Base-by-base conservation (phyloP, 2,888 invertebrate genomes). In the Diarsia dahlii region DNA sequence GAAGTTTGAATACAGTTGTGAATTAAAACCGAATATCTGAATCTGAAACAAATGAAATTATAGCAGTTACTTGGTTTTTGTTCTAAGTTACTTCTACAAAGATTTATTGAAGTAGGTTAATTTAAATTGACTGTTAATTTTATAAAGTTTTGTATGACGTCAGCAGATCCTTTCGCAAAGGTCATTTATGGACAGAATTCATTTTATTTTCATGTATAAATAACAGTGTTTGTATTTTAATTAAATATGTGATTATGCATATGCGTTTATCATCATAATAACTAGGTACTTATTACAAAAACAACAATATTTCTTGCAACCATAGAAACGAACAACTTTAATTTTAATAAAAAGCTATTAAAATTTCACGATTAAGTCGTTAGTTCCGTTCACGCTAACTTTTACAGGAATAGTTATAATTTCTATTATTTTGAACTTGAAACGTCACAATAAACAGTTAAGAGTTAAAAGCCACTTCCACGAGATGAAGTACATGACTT, bases 11-110 rank as follows among this genome's bases (percentile, higher is more conserved):
- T 99, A 99, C 88, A 99, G 97, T 96, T 99, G 99, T 80, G 99
- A 98, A 97, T 99, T 99, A 97, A 99, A 99, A 90, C 99, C 99
- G 96, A 99, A 99, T 97, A 99, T 98, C 97, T 99, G 99, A 93
- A 99, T 98, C 99, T 99, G 98, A 87, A 98, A 97, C 93, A 96
- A 96, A 91, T 85, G 80, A 81, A 76, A 74, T 68, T 71, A 63
- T 62, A 70, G 64, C 39, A 56, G 85, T 82, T 18, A 78, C 65
- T 78, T 78, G 39, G 52, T 71, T 80, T 76, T 75, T 80, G 63
- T 78, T 60, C n/a, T 62, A 45, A 45, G 46, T 72, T 58, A 48
- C 46, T 65, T 58, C 20, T 28, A 79, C 4, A 65, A 23, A 39
- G 34, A 34, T 79, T 58, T 45, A 45, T 56, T 56, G n/a, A 63